These are phyloP conservation scores for Acyrthosiphon pisum DNA, from an alignment of 1,140 invertebrate genomes.

Conservation along the genomic window DNA sequence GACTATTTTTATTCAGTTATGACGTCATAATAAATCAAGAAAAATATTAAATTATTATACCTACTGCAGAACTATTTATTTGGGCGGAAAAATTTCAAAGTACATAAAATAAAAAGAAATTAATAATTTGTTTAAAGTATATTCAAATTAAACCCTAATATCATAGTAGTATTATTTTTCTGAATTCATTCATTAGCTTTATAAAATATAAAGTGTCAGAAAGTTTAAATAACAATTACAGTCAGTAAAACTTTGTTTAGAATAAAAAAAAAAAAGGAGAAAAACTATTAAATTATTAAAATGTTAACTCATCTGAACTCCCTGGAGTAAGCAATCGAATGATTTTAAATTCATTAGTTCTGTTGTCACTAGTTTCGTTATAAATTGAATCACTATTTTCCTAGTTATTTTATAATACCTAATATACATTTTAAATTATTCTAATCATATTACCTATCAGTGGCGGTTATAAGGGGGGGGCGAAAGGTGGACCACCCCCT, in stretches of 20 bases:
- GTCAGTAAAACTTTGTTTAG: neutral
- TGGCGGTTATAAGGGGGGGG: no score
- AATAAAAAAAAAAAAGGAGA: neutral
- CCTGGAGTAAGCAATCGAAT: neutral
- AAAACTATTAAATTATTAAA: neutral
- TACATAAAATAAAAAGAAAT: neutral
- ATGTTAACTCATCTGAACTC: neutral
- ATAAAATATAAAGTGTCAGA: neutral
- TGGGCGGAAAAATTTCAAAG: neutral
- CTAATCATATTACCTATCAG: no score
- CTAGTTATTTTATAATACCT: no score
- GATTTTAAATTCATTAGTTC: neutral
- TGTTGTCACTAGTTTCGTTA: neutral
- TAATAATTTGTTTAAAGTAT: neutral
- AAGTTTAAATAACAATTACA: neutral
- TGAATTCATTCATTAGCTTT: neutral
- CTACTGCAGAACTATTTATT: neutral
- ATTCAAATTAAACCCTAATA: neutral
- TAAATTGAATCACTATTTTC: neutral
- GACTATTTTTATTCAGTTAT: neutral
- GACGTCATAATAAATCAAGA: neutral
- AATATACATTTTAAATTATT: no score
- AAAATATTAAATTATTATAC: neutral
- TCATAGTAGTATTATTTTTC: neutral
- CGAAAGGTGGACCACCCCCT: no score